These are phyloP conservation scores for Larimichthys polyactis DNA, from an alignment of 2,113 vertebrate species.

Conservation along the genomic window DNA sequence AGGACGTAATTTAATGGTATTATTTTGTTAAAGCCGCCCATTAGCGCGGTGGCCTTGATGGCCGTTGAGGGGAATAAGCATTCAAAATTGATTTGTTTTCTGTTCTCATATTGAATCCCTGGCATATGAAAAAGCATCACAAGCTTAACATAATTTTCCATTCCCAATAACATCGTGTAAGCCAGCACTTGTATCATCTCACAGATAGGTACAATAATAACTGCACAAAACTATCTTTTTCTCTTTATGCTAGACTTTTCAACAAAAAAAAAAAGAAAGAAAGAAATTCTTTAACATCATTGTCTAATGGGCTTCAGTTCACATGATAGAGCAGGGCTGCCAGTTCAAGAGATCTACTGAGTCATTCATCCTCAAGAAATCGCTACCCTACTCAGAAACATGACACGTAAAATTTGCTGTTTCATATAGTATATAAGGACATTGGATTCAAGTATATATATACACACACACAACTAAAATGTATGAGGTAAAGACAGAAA, in stretches of 20 bases:
- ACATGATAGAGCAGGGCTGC: slow-evolving; percentile 39
- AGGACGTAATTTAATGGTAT: background rate
- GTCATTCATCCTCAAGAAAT: slow-evolving; percentile 66
- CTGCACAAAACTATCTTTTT: slow-evolving; percentile 43
- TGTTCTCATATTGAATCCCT: slow-evolving; percentile 32
- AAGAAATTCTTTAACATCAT: background rate
- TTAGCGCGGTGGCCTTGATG: slow-evolving; percentile 16
- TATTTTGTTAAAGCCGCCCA: background rate
- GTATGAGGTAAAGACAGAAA: slow-evolving; percentile 68
- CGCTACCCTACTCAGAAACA: slow-evolving; percentile 75
- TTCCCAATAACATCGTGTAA: slow-evolving; percentile 21
- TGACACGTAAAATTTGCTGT: slow-evolving; percentile 70
- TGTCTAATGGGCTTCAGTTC: slow-evolving; percentile 21
- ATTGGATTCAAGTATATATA: slow-evolving; percentile 78
- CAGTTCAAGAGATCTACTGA: slow-evolving; percentile 50
- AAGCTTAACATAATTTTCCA: slow-evolving; percentile 26
- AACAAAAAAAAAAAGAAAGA: background rate
- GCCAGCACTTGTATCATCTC: slow-evolving; percentile 40
- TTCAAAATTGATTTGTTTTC: slow-evolving; percentile 32
- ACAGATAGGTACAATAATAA: slow-evolving; percentile 43
- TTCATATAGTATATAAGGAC: slow-evolving; percentile 74
- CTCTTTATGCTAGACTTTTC: slow-evolving; percentile 14
- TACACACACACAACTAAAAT: slow-evolving; percentile 60
- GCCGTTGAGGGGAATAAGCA: background rate
- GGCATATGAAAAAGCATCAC: slow-evolving; percentile 6